A percentile compares a stretch with the other conserved stretches of the same genome.
Conservation (phyloP, 2,797 vertebrate genomes). For the Geotria australis region DNA sequence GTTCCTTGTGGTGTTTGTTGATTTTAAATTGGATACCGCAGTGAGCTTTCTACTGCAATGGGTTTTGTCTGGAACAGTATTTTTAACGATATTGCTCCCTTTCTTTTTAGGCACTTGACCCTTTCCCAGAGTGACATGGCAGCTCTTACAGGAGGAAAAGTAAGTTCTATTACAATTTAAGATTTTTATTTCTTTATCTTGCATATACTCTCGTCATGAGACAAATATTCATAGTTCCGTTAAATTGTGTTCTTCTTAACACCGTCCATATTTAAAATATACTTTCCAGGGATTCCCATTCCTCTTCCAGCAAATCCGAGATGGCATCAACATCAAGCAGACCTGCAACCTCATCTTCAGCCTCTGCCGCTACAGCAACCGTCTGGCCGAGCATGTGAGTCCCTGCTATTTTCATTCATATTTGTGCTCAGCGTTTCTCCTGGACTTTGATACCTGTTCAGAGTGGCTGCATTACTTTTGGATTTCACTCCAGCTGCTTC, state of each 20-base stretch:
- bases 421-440: not conserved
- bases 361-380: conserved; percentile 86
- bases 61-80: too few species aligned
- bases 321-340: conserved; percentile 93
- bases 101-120: conserved; percentile 47
- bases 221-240: not conserved
- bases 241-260: not conserved
- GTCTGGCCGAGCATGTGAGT: conserved; percentile 78
- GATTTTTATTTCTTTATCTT: too few species aligned
- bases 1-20: too few species aligned
- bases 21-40: too few species aligned
- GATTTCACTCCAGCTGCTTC: too few species aligned
- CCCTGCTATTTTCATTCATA: not conserved
- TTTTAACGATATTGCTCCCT: not conserved
- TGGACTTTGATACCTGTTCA: not conserved
- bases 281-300: conserved; percentile 56
- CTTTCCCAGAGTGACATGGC: conserved; percentile 96
- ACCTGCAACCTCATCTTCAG: conserved; percentile 98
- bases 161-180: conserved; percentile 5
- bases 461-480: too few species aligned
- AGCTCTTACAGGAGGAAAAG: conserved; percentile 77
- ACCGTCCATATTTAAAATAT: not conserved
- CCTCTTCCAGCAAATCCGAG: conserved; percentile 94
- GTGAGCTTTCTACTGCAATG: too few species aligned
- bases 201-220: not conserved